Conservation (phyloP, 2,888 invertebrate species). For the Eudasyphora cyanicolor region DNA sequence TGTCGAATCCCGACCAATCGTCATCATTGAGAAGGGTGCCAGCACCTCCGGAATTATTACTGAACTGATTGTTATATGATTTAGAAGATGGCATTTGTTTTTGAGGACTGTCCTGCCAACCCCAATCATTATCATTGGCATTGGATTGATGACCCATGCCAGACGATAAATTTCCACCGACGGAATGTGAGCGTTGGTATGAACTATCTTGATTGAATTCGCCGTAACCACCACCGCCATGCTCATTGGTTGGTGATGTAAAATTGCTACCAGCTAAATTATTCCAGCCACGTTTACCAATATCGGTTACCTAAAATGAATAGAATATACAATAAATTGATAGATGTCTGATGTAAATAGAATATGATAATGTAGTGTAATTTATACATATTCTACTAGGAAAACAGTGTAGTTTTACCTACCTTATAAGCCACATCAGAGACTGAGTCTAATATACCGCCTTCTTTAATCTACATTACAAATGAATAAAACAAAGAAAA, state of each 20-base stretch:
- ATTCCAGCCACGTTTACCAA: constrained; percentile 85
- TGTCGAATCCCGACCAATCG: constrained; percentile 79
- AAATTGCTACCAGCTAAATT: constrained; percentile 82
- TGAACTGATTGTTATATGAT: constrained; percentile 74
- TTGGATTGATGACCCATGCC: constrained; percentile 69
- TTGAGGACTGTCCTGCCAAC: constrained; percentile 75
- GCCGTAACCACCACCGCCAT: constrained; percentile 73
- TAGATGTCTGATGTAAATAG: background rate
- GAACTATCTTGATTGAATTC: constrained; percentile 74
- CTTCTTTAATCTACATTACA: constrained; percentile 85
- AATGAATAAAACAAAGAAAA: constrained; percentile 75
- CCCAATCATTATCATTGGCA: constrained; percentile 77
- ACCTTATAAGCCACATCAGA: constrained; percentile 85
- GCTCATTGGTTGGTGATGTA: constrained; percentile 77
- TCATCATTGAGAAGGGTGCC: constrained; percentile 70
- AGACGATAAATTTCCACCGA: constrained; percentile 73
- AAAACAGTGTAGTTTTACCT: constrained; percentile 68
- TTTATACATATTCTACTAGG: background rate
- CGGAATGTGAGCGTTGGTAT: constrained; percentile 79
- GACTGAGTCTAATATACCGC: constrained; percentile 85
- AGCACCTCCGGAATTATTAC: constrained; percentile 58
- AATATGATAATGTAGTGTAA: background rate
- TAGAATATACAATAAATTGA: background rate
- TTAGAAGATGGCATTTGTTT: constrained; percentile 73
- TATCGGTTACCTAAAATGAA: constrained; percentile 83